Conservation (phyloP, 2,888 invertebrate genomes). For the Ormyrus pomaceus region DNA sequence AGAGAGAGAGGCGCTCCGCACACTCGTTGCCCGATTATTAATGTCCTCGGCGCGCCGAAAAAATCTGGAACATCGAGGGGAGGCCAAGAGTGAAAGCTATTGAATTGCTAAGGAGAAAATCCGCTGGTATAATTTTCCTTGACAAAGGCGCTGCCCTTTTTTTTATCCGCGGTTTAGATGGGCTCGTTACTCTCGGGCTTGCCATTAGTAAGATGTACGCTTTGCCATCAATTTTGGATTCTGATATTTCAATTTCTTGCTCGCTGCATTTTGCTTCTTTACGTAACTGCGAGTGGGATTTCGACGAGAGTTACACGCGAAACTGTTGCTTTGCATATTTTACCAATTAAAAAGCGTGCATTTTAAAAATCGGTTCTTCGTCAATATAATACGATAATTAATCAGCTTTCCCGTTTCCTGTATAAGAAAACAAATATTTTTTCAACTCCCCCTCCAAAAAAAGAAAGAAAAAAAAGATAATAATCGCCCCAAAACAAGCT, state of each 20-base stretch:
- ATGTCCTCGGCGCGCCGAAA: constrained; percentile 40
- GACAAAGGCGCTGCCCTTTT: constrained; percentile 30
- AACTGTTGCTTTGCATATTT: no score
- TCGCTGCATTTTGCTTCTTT: not conserved
- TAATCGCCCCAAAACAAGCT: not conserved
- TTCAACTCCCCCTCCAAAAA: no score
- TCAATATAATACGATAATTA: no score
- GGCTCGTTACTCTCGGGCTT: not conserved
- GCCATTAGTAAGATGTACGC: constrained; percentile 37
- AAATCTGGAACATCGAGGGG: constrained; percentile 49
- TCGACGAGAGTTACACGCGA: not conserved
- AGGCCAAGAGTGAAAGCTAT: constrained; percentile 51
- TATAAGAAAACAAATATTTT: no score
- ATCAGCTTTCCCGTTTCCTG: no score
- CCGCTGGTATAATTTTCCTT: constrained; percentile 42
- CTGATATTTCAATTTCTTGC: constrained; percentile 38
- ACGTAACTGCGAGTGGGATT: not conserved
- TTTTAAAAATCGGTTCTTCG: no score
- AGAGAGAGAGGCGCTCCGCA: not conserved
- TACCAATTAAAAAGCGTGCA: no score
- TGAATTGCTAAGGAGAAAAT: constrained; percentile 48
- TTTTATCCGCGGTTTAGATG: constrained; percentile 7
- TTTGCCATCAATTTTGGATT: constrained; percentile 32
- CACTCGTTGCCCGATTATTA: constrained; percentile 52
- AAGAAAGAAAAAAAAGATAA: not conserved